Percentiles rank a stretch among this genome's conserved stretches.
These are phyloP conservation scores for Idaea aversata DNA, from an alignment of 2,888 invertebrate genomes.

Conservation along the genomic window DNA sequence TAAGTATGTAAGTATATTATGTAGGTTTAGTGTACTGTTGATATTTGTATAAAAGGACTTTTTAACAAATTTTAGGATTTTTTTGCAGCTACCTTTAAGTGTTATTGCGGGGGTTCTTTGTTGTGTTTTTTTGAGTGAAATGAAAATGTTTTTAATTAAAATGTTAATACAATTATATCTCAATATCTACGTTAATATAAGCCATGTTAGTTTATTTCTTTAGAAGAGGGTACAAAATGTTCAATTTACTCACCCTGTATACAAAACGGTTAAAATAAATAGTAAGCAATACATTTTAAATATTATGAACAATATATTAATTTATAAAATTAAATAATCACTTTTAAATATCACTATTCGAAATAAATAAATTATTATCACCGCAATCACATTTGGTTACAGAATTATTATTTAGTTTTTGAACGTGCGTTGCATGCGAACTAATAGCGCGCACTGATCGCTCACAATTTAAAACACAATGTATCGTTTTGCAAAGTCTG, in stretches of 20 bases:
- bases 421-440: conserved; percentile 27
- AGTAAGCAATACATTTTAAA: conserved; percentile 22
- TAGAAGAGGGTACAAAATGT: conserved; percentile 8
- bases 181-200: too few species aligned
- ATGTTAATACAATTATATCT: not conserved
- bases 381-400: conserved; percentile 17
- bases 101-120: too few species aligned
- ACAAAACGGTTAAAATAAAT: conserved; percentile 24
- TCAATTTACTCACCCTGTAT: conserved; percentile 26
- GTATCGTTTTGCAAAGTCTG: conserved; percentile 15
- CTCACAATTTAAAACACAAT: conserved; percentile 18
- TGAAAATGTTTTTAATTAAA: not conserved
- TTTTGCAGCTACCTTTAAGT: too few species aligned
- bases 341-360: conserved; percentile 19
- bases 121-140: too few species aligned
- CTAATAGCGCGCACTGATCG: conserved; percentile 19
- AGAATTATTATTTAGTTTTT: conserved; percentile 8
- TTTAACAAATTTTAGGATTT: too few species aligned
- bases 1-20: too few species aligned
- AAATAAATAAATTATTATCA: conserved; percentile 16
- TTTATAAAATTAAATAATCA: conserved; percentile 17
- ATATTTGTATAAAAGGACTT: too few species aligned
- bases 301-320: conserved; percentile 20
- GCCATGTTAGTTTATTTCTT: not conserved
- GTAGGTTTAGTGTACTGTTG: too few species aligned